These are phyloP conservation scores for Pemphigus obesinymphae DNA, from an alignment of 1,140 invertebrate species.

Conservation along the genomic window DNA sequence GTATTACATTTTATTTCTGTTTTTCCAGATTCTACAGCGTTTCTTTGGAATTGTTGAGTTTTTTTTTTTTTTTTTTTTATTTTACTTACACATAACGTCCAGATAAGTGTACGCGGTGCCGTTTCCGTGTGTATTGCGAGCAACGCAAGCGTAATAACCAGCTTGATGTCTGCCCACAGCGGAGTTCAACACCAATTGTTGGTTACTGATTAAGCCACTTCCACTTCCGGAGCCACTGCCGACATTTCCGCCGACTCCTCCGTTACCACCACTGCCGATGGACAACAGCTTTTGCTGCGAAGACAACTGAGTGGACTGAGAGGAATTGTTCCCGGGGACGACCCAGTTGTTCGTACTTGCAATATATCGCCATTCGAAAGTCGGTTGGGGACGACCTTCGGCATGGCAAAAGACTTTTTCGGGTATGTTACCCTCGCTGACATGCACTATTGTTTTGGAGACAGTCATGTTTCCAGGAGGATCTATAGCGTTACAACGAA, in stretches of 20 bases:
- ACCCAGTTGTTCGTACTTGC: background rate
- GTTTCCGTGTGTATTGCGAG: slow-evolving; percentile 69
- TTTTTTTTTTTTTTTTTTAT: too few species aligned
- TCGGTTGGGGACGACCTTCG: slow-evolving; percentile 65
- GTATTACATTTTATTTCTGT: too few species aligned
- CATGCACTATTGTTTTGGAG: slow-evolving; percentile 64
- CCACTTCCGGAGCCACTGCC: background rate
- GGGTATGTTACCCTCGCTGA: slow-evolving; percentile 71
- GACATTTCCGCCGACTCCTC: background rate
- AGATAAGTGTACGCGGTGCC: slow-evolving; percentile 61
- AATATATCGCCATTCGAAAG: slow-evolving; percentile 58
- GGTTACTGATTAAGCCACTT: slow-evolving; percentile 53
- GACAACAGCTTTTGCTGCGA: background rate
- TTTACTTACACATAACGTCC: slow-evolving; percentile 74
- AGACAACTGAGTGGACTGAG: background rate
- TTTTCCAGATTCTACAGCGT: too few species aligned
- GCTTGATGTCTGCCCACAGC: slow-evolving; percentile 59
- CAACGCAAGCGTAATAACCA: slow-evolving; percentile 71
- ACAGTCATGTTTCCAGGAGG: slow-evolving; percentile 80
- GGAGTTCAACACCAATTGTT: slow-evolving; percentile 57
- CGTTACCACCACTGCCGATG: background rate
- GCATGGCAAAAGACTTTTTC: slow-evolving; percentile 71
- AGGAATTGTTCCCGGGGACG: background rate
- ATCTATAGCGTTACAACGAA: too few species aligned
- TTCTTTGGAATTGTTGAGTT: too few species aligned